Conservation (phyloP, 2,888 invertebrate species). For the Venusia cambrica region DNA sequence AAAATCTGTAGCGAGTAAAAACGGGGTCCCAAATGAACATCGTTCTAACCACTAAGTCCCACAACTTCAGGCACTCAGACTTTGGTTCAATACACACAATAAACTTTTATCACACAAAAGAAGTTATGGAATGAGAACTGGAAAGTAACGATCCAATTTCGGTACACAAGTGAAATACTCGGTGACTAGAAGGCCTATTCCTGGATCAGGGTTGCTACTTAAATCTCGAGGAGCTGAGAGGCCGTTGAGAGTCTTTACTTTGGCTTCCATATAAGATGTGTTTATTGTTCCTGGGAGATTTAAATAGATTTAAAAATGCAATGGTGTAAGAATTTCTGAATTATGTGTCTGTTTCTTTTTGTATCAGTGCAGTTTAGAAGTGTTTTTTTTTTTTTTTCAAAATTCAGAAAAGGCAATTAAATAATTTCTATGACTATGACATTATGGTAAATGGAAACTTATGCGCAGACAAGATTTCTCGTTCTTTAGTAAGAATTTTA, state of each 20-base stretch:
- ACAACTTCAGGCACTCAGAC: slow-evolving; percentile 18
- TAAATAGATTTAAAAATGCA: neutral
- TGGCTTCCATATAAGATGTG: slow-evolving; percentile 10
- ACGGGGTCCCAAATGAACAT: slow-evolving; percentile 12
- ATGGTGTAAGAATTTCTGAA: too few species aligned
- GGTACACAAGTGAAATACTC: slow-evolving; percentile 27
- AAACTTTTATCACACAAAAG: slow-evolving; percentile 28
- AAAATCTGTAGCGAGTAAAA: slow-evolving; percentile 11
- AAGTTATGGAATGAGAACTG: slow-evolving; percentile 27
- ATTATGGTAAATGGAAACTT: too few species aligned
- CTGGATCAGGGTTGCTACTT: slow-evolving; percentile 25
- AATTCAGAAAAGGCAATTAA: too few species aligned
- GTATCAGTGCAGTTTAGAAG: too few species aligned
- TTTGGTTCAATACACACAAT: slow-evolving; percentile 25
- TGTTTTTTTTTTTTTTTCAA: too few species aligned
- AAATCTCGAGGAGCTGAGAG: slow-evolving; percentile 24
- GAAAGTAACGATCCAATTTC: slow-evolving; percentile 29
- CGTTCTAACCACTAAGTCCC: slow-evolving; percentile 19
- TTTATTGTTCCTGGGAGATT: slow-evolving; percentile 6
- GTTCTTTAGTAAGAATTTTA: too few species aligned
- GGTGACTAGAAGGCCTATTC: slow-evolving; percentile 26
- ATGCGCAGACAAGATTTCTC: too few species aligned
- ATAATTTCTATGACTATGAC: too few species aligned
- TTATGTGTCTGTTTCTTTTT: too few species aligned
- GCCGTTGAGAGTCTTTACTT: slow-evolving; percentile 11